Evolutionary conservation across 2,888 invertebrate species (phyloP).

Genomic region (Eupithecia dodoneata): DNA sequence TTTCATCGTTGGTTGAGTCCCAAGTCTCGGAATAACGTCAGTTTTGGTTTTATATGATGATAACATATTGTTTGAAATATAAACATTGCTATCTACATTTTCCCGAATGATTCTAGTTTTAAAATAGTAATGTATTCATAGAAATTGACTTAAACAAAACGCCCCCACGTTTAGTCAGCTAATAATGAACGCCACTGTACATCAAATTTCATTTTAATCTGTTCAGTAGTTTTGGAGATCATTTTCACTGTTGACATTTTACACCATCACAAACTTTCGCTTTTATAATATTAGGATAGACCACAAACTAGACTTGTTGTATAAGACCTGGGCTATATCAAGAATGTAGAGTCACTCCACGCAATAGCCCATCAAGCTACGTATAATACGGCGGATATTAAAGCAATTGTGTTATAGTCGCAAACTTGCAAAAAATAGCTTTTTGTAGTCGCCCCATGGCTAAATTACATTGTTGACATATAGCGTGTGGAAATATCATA

Average conservation of each 20-base stretch:
- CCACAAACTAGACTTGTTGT: neutral
- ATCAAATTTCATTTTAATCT: neutral
- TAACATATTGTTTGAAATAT: too few species aligned
- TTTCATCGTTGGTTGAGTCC: too few species aligned
- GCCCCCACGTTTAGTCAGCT: too few species aligned
- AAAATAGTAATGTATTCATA: too few species aligned
- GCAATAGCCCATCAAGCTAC: conserved; percentile 31
- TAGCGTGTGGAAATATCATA: conserved; percentile 5
- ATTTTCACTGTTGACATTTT: neutral
- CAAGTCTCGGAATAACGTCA: too few species aligned
- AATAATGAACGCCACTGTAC: neutral
- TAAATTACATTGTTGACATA: conserved; percentile 18
- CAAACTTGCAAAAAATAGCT: conserved; percentile 47
- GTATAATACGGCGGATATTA: conserved; percentile 56
- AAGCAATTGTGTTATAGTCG: conserved; percentile 47
- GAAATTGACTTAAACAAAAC: too few species aligned
- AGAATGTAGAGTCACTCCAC: conserved; percentile 24
- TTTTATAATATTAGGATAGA: neutral
- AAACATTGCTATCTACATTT: too few species aligned
- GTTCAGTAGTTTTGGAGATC: neutral
- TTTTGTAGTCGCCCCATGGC: conserved; percentile 44
- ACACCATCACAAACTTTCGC: neutral
- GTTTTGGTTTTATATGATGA: too few species aligned
- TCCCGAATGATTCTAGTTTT: too few species aligned
- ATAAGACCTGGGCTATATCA: neutral